phyloP scores from a whole-genome alignment of 2,113 vertebrate species.

The Glaucomys volans region DNA sequence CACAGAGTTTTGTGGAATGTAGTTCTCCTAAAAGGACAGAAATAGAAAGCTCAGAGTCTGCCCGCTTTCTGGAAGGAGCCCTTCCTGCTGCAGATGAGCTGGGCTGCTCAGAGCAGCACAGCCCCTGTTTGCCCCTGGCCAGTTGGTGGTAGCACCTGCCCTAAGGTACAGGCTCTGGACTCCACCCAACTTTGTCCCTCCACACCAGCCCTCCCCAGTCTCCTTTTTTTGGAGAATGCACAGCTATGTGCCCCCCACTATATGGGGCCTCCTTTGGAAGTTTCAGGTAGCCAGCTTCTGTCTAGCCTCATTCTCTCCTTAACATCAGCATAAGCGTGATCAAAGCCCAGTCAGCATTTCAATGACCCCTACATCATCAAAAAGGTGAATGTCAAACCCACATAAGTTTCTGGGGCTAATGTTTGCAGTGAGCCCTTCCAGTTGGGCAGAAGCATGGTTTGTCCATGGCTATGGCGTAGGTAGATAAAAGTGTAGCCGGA shows the following conservation, averaged over 20 bases:
- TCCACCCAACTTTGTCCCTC: background rate
- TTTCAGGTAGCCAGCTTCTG: background rate
- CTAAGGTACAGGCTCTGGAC: background rate
- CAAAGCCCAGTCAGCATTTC: background rate
- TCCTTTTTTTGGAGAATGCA: background rate
- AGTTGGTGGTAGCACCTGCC: background rate
- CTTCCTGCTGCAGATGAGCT: background rate
- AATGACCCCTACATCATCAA: background rate
- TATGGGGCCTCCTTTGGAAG: background rate
- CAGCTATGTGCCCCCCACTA: background rate
- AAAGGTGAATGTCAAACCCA: background rate
- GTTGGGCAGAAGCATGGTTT: background rate
- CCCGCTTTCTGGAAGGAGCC: background rate
- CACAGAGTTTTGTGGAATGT: background rate
- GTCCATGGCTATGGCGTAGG: background rate
- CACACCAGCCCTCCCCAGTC: background rate
- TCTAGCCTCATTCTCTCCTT: background rate
- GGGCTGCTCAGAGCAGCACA: background rate
- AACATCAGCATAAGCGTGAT: background rate
- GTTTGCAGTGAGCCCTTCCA: background rate
- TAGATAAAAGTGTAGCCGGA: background rate
- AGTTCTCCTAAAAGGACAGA: constrained; percentile 49
- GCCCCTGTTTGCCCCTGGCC: background rate
- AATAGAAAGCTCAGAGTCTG: background rate
- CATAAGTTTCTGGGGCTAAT: background rate